Evolutionary conservation across 2,113 vertebrate genomes (phyloP), one percentile per base, ranked within the genome.

Genomic region (Athene noctua): DNA sequence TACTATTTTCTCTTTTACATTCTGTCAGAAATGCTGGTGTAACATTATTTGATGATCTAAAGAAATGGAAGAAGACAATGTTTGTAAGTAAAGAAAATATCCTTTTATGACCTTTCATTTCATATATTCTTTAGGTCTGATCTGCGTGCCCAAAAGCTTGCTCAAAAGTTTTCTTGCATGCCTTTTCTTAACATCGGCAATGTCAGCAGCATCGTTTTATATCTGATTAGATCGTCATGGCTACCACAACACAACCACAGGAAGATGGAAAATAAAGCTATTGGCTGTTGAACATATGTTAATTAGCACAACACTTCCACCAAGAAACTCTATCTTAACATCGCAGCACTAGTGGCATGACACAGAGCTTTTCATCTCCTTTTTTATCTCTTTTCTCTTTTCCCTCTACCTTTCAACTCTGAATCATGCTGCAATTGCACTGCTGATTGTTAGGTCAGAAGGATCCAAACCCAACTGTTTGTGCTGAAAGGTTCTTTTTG

Each of bases 391-490:
- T 78, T 55, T 66, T 38, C 32, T 23, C 13, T 70, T 68, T 73
- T 46, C 10, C 30, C 15, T 68, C 52, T 80, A 34, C n/a, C n/a
- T 89, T 73, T 95, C 68, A 66, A 5, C 54, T 58, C 59, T 66
- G 75, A 65, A 27, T 51, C 55, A 58, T 0, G 0, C 7, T 73
- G 40, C 34, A 42, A 21, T 42, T 51, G 30, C 22, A 88, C 46
- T 55, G 23, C 29, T 85, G 20, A 36, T 26, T 11, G 12, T 27
- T 57, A 55, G 23, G 59, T 23, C 75, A 75, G 21, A 49, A 86
- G 40, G 49, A 87, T n/a, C 34, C 73, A 71, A 68, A 71, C 6
- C 11, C 18, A 78, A 8, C 3, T 0, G 0, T 23, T 44, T 4
- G 2, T 13, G 38, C 38, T 62, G 20, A n/a, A 78, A 90, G 25